Percentiles rank a stretch among this genome's conserved stretches.
phyloP scores from a whole-genome alignment of 1,140 invertebrate genomes.

The Drosophila auraria region DNA sequence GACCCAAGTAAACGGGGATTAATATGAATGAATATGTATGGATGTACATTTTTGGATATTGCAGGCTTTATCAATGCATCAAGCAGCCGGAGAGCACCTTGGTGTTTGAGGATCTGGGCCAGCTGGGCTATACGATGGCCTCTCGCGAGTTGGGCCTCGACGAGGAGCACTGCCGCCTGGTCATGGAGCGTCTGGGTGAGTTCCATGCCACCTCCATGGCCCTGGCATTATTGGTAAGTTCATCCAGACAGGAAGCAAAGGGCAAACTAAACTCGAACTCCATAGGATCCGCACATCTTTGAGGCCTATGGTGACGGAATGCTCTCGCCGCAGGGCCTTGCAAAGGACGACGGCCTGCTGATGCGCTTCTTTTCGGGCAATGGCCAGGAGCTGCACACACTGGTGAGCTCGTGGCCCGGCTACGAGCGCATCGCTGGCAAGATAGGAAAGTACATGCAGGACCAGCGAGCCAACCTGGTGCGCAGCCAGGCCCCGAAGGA shows the following conservation, averaged over 20 bases:
- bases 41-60: background rate
- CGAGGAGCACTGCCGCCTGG: constrained; percentile 64
- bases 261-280: background rate
- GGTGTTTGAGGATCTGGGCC: constrained; percentile 74
- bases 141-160: constrained; percentile 68
- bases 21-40: background rate
- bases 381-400: constrained; percentile 49
- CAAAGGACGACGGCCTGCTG: constrained; percentile 53
- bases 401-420: constrained; percentile 85
- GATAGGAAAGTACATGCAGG: constrained; percentile 73
- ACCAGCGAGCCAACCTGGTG: constrained; percentile 42
- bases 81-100: constrained; percentile 69
- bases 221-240: constrained; percentile 58
- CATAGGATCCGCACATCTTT: constrained; percentile 57
- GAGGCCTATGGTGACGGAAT: constrained; percentile 63
- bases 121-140: constrained; percentile 62
- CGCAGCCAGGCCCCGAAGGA: constrained; percentile 55
- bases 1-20: constrained; percentile 61
- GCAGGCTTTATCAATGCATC: constrained; percentile 67
- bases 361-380: constrained; percentile 73
- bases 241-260: background rate
- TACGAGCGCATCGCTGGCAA: constrained; percentile 77
- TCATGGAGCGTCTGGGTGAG: constrained; percentile 72
- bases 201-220: constrained; percentile 80
- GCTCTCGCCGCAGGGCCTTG: constrained; percentile 56